phyloP scores from a whole-genome alignment of 2,797 vertebrate genomes.

The Enteromius argenteus region DNA sequence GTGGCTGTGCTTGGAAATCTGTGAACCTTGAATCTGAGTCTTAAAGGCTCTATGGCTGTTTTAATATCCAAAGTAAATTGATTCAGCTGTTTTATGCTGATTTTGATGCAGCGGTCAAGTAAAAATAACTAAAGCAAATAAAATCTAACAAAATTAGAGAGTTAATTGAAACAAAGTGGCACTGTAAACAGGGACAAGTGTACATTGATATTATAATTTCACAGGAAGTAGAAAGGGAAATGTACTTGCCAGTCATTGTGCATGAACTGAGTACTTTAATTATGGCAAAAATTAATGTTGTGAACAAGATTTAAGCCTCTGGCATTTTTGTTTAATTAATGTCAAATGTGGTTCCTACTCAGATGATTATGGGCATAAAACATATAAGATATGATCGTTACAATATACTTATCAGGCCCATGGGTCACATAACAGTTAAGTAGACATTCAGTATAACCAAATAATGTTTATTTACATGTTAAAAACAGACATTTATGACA shows the following conservation, averaged over 20 bases:
- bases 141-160: not conserved
- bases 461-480: not conserved
- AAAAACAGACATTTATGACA: not conserved
- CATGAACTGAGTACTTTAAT: not conserved
- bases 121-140: not conserved
- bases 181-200: not conserved
- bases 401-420: not conserved
- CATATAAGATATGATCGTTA: not conserved
- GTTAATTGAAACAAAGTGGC: not conserved
- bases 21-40: not conserved
- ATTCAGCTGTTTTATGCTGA: not conserved
- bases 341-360: not conserved
- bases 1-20: not conserved
- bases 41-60: not conserved
- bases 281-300: not conserved
- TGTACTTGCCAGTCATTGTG: not conserved
- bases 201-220: not conserved
- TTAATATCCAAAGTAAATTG: not conserved
- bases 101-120: not conserved
- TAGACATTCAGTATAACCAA: not conserved
- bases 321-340: not conserved
- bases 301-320: not conserved
- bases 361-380: not conserved
- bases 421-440: not conserved
- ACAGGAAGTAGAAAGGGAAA: not conserved